phyloP scores from a whole-genome alignment of 2,113 vertebrate genomes.

The Psettodes erumei region DNA sequence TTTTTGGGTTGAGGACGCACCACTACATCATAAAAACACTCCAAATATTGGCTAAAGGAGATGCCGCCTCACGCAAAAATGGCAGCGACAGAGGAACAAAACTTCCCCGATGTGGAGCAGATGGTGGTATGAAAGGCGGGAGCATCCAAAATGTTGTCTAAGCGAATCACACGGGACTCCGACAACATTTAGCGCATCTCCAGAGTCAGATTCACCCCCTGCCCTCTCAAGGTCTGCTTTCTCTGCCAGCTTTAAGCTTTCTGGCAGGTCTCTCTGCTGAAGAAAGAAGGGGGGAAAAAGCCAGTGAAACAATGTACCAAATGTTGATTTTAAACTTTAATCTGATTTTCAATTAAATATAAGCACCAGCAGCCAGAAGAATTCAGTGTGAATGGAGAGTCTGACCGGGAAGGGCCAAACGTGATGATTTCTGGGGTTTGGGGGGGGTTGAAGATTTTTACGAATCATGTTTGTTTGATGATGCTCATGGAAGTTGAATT shows the following conservation, averaged over 20 bases:
- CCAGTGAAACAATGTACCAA: constrained; percentile 46
- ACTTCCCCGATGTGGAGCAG: background rate
- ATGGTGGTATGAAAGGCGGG: constrained; percentile 10
- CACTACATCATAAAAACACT: too few species aligned
- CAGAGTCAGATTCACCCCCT: constrained; percentile 11
- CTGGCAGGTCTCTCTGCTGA: constrained; percentile 4
- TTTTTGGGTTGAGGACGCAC: too few species aligned
- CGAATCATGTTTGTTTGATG: background rate
- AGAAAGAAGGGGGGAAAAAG: constrained; percentile 1
- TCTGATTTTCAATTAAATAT: constrained; percentile 58
- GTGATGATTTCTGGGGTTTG: background rate
- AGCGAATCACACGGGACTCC: background rate
- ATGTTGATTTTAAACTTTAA: constrained; percentile 62
- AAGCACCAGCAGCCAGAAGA: constrained; percentile 24
- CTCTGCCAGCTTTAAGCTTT: constrained; percentile 20
- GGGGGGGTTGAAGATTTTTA: background rate
- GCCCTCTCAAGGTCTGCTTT: constrained; percentile 4
- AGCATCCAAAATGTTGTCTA: constrained; percentile 2
- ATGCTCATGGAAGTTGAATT: background rate
- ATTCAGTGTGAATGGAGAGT: constrained; percentile 13
- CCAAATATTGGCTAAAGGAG: background rate
- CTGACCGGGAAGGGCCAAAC: background rate
- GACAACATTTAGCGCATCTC: background rate
- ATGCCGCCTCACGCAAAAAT: background rate
- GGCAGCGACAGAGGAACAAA: background rate